These are phyloP conservation scores for Lordiphosa mommai DNA, from an alignment of 1,140 invertebrate genomes.

Conservation along the genomic window DNA sequence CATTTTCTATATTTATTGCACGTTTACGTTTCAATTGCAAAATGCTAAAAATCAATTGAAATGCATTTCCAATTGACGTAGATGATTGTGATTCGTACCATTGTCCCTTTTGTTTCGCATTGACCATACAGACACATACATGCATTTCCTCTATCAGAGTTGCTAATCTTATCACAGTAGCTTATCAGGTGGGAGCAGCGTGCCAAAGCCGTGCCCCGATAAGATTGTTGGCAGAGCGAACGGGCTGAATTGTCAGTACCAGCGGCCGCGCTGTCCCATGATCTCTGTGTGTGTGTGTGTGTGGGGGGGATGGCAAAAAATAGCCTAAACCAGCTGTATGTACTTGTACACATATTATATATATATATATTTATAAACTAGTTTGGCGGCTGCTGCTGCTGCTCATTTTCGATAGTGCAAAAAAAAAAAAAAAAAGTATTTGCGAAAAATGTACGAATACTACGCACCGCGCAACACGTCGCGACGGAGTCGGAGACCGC, in stretches of 20 bases:
- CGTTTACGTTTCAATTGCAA: conserved; percentile 18
- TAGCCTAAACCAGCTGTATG: conserved; percentile 24
- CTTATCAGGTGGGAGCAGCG: conserved; percentile 38
- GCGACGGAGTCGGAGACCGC: conserved; percentile 6
- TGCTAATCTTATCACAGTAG: conserved; percentile 23
- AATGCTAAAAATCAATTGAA: conserved; percentile 29
- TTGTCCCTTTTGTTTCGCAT: conserved; percentile 8
- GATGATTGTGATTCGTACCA: conserved; percentile 6
- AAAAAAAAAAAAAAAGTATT: conserved; percentile 12
- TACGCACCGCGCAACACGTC: conserved; percentile 19
- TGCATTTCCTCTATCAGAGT: conserved; percentile 14
- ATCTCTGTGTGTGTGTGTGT: neutral
- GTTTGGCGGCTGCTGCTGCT: conserved; percentile 42
- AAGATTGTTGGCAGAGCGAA: conserved; percentile 5
- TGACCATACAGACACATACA: neutral
- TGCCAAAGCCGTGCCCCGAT: conserved; percentile 29
- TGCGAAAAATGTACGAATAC: neutral
- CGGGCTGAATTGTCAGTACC: neutral
- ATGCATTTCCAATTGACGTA: conserved; percentile 34
- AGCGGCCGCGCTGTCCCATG: conserved; percentile 8
- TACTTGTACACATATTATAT: conserved; percentile 1
- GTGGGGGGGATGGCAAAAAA: too few relatives aligned
- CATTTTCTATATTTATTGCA: conserved; percentile 8
- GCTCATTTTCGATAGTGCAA: conserved; percentile 52
- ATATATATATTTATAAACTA: conserved; percentile 30